Base-by-base conservation (phyloP, 1,140 invertebrate species). In the Philopotamus ludificatus region DNA sequence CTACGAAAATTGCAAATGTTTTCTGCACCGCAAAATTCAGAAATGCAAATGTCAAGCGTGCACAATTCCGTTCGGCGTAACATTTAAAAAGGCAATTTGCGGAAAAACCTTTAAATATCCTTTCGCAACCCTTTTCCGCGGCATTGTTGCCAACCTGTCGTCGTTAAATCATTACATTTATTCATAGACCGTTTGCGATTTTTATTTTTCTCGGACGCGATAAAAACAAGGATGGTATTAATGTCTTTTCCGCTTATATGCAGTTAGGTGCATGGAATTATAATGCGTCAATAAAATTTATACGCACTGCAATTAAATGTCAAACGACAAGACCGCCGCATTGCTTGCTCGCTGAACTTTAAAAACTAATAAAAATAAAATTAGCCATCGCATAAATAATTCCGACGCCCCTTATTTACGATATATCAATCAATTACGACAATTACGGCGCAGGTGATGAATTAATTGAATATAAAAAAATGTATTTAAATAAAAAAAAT, bases 251-350 rank as follows among this genome's bases (percentile, higher is more conserved):
- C 28, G 28, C 28, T 34, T n/a, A n/a, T n/a, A 34, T 4, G 28
- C 12, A 4, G 28, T 34, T 7, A 34, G 44, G 44, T 60, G 57
- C 42, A 1, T 28, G 41, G 57, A 60, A 60, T 60, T 60, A 60
- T 21, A 60, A 60, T 60, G 12, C 41, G 20, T 60, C 42, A 23
- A n/a, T 47, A 60, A 47, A 47, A 60, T 60, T 60, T 39, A 23
- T 21, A 21, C 42, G 44, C 20, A 20, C 10, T 20, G 44, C 44
- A 47, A 47, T 47, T 47, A 47, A 47, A 47, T 47, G 44, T 47
- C 10, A 7, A 8, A 3, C 18, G 4, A 47, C 44, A 20, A 8
- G 44, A 20, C 8, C 18, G 10, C 18, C 15, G 10, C 18, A 20
- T 20, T 15, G 8, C 18, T 47, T 16, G 44, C 44, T 12, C 44